These are phyloP conservation scores for Acanthopagrus latus DNA, from an alignment of 2,797 vertebrate species.

Conservation along the genomic window DNA sequence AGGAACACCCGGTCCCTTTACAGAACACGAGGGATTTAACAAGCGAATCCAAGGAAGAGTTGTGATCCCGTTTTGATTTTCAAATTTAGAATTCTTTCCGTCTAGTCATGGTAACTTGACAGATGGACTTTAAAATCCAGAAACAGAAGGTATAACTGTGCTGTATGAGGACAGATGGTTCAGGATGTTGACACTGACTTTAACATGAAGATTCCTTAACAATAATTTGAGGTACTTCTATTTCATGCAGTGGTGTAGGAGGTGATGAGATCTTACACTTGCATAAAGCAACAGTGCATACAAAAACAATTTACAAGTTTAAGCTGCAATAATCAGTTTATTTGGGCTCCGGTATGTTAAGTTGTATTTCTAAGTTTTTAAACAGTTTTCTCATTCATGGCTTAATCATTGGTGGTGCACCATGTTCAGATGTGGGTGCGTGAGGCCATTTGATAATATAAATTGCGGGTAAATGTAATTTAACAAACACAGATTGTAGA, in stretches of 20 bases:
- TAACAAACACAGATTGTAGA: not conserved
- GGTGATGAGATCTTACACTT: not conserved
- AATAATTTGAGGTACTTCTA: not conserved
- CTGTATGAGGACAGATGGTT: slow-evolving; percentile 3
- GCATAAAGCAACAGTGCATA: not conserved
- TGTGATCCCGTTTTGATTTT: slow-evolving; percentile 11
- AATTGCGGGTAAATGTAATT: not conserved
- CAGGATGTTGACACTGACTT: not conserved
- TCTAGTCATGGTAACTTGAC: not conserved
- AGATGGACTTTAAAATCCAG: not conserved
- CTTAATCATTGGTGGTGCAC: not conserved
- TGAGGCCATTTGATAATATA: not conserved
- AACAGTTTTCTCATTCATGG: not conserved
- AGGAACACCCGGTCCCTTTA: slow-evolving; percentile 10
- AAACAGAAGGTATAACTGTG: not conserved
- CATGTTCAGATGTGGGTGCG: not conserved
- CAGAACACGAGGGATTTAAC: not conserved
- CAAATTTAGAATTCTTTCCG: slow-evolving; percentile 3
- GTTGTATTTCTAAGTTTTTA: not conserved
- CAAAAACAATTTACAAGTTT: too few relatives aligned
- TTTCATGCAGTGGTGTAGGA: not conserved
- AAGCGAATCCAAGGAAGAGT: slow-evolving; percentile 11
- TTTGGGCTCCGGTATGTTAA: not conserved
- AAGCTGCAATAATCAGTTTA: too few relatives aligned
- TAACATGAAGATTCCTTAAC: not conserved